A percentile compares a stretch with the other conserved stretches of the same genome.
Evolutionary conservation across 2,113 vertebrate genomes (phyloP).

Genomic region (Ctenomys sociabilis): DNA sequence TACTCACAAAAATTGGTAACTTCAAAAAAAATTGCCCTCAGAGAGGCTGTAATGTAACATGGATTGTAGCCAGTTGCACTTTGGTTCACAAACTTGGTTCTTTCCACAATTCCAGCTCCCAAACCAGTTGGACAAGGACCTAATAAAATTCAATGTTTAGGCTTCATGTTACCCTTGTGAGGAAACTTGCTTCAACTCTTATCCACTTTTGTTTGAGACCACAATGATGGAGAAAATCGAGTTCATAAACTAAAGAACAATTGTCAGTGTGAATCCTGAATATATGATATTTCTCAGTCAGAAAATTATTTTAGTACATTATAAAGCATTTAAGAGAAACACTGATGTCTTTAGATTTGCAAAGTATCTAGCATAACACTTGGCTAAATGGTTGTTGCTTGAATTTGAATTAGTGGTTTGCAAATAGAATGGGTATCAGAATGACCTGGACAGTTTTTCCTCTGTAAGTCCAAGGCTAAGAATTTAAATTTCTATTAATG

Average conservation of each 20-base stretch:
- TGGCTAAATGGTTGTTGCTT: neutral
- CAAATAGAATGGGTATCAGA: neutral
- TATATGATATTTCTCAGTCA: neutral
- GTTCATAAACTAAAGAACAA: neutral
- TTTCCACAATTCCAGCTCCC: neutral
- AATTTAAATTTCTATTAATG: neutral
- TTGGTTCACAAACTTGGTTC: neutral
- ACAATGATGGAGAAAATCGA: neutral
- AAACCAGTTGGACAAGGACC: neutral
- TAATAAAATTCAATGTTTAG: neutral
- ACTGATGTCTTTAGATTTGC: neutral
- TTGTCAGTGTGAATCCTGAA: neutral
- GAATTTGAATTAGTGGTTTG: neutral
- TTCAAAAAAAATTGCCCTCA: neutral
- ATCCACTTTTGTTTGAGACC: too few species aligned
- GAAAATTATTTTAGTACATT: neutral
- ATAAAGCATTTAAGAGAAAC: neutral
- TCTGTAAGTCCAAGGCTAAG: too few species aligned
- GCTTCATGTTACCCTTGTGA: neutral
- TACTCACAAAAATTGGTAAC: neutral
- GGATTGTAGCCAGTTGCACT: neutral
- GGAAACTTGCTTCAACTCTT: neutral
- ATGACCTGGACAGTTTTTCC: neutral
- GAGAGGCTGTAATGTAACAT: neutral
- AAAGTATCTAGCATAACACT: neutral